Evolutionary conservation across 1,140 invertebrate genomes (phyloP).

Genomic region (Rhagoletis zephyria): DNA sequence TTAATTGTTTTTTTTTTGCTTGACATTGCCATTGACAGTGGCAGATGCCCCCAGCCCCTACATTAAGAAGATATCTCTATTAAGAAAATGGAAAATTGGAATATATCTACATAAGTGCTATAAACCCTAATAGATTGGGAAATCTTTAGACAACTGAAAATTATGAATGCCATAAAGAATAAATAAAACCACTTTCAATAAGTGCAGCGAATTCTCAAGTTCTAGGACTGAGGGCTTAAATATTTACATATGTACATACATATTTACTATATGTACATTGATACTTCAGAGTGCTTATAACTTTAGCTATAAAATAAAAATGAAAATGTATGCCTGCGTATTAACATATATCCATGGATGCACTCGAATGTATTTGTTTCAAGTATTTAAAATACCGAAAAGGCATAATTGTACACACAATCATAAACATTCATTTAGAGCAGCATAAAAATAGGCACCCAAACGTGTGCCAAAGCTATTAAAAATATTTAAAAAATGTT

Average conservation of each 20-base stretch:
- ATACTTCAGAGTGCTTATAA: not conserved
- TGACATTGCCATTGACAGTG: not conserved
- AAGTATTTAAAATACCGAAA: no score
- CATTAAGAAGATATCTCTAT: not conserved
- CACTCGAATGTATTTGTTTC: not conserved
- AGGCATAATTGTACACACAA: no score
- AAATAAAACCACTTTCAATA: conserved; percentile 31
- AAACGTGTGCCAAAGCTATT: conserved; percentile 36
- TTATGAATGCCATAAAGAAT: conserved; percentile 41
- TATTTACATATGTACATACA: no score
- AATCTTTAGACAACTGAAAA: conserved; percentile 46
- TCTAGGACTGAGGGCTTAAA: not conserved
- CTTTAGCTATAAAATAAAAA: no score
- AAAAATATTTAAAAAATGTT: conserved; percentile 7
- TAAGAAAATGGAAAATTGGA: not conserved
- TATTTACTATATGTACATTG: not conserved
- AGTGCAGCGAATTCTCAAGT: conserved; percentile 23
- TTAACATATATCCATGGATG: not conserved
- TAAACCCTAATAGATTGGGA: conserved; percentile 30
- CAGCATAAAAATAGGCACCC: conserved; percentile 24
- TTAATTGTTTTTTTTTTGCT: not conserved
- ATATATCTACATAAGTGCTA: conserved; percentile 4
- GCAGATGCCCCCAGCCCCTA: not conserved
- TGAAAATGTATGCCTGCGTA: not conserved
- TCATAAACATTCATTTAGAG: not conserved